Conservation (phyloP, 1,140 invertebrate genomes). For the Heliconius himera region DNA sequence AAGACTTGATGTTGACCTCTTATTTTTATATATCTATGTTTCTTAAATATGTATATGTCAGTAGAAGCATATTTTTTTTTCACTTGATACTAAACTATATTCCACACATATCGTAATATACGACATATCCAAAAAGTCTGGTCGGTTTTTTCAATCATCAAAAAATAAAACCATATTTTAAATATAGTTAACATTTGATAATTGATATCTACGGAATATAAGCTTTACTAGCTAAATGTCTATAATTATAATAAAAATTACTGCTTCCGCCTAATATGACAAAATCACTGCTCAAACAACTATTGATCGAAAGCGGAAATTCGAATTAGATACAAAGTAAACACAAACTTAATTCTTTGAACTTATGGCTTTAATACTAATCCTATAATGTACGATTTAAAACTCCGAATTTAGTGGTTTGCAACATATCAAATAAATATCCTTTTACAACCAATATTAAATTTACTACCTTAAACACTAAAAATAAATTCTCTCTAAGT, state of each 20-base stretch:
- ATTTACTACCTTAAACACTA: background rate
- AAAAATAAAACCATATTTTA: background rate
- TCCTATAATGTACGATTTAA: background rate
- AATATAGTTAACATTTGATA: background rate
- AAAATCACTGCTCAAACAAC: background rate
- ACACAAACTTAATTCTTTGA: background rate
- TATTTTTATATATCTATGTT: constrained; percentile 40
- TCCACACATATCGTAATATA: background rate
- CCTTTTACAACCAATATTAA: background rate
- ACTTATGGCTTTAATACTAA: background rate
- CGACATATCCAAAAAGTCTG: background rate
- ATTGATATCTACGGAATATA: background rate
- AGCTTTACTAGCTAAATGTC: background rate
- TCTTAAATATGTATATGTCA: background rate
- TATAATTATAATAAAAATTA: background rate
- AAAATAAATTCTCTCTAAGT: background rate
- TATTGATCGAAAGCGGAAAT: background rate
- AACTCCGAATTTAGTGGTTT: background rate
- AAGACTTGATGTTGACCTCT: constrained; percentile 68
- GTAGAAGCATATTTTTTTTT: background rate
- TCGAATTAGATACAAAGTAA: background rate
- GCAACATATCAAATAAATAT: background rate
- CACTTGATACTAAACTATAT: background rate
- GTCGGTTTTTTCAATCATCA: background rate
- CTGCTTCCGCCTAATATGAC: background rate